These are phyloP conservation scores for Otus sunia DNA, from an alignment of 2,113 vertebrate genomes.

Conservation along the genomic window DNA sequence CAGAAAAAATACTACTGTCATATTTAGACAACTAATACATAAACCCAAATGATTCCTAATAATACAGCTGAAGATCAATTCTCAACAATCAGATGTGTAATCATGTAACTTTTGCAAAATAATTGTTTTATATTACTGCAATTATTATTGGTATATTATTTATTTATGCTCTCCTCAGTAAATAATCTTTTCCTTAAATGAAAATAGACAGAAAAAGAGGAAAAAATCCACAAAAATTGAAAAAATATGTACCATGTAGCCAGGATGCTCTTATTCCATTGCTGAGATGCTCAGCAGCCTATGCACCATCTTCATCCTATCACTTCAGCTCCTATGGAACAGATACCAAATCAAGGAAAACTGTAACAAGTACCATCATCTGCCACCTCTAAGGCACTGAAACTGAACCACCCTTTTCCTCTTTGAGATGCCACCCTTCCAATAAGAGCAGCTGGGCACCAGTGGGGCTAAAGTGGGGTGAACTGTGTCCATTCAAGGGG, in stretches of 20 bases:
- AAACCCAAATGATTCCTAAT: not conserved
- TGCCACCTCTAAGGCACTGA: not conserved
- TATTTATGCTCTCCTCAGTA: not conserved
- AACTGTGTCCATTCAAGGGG: not conserved
- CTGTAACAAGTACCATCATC: not conserved
- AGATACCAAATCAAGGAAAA: not conserved
- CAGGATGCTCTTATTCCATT: not conserved
- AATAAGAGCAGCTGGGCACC: not conserved
- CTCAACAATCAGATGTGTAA: not conserved
- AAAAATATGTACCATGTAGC: not conserved
- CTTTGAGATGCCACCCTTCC: not conserved
- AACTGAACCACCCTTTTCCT: too few species aligned
- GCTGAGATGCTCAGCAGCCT: not conserved
- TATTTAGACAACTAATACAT: not conserved
- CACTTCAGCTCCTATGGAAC: not conserved
- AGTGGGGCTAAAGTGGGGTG: too few species aligned
- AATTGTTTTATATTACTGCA: not conserved
- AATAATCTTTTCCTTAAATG: not conserved
- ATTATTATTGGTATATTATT: not conserved
- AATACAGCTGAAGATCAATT: not conserved
- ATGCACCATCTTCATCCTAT: not conserved
- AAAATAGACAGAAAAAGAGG: not conserved
- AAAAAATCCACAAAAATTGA: fast-evolving
- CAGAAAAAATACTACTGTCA: not conserved
- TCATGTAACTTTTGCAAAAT: not conserved